A percentile compares a stretch with the other conserved stretches of the same genome.
Evolutionary conservation across 2,113 vertebrate species (phyloP).

Genomic region (Gymnogyps californianus): DNA sequence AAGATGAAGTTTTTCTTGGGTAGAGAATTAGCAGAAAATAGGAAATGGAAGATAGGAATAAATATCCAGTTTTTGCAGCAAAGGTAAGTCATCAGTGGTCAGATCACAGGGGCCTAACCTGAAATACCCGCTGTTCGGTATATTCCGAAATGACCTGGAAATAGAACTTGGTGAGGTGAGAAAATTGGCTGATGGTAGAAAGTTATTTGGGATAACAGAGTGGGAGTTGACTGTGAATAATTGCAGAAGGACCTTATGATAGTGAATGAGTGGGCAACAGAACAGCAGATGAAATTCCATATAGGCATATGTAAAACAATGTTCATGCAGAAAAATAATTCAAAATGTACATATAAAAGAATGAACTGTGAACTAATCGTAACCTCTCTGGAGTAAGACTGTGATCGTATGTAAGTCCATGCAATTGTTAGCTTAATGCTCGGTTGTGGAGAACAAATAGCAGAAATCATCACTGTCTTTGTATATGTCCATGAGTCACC

Average conservation of each 20-base stretch:
- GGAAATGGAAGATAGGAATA: background rate
- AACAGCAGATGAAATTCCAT: background rate
- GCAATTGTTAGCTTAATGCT: background rate
- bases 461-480: background rate
- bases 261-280: background rate
- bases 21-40: background rate
- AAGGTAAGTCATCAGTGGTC: background rate
- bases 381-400: background rate
- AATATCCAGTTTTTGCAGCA: background rate
- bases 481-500: background rate
- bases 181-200: background rate
- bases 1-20: background rate
- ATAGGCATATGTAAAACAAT: background rate
- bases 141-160: background rate
- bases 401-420: background rate
- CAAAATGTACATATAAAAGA: background rate
- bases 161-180: background rate
- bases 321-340: background rate
- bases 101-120: background rate
- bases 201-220: background rate
- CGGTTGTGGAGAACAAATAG: background rate
- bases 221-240: background rate
- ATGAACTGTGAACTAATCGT: background rate
- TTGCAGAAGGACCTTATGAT: background rate
- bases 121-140: rapidly evolving